phyloP scores from a whole-genome alignment of 2,888 invertebrate genomes.

The Macroteleia sp. region DNA sequence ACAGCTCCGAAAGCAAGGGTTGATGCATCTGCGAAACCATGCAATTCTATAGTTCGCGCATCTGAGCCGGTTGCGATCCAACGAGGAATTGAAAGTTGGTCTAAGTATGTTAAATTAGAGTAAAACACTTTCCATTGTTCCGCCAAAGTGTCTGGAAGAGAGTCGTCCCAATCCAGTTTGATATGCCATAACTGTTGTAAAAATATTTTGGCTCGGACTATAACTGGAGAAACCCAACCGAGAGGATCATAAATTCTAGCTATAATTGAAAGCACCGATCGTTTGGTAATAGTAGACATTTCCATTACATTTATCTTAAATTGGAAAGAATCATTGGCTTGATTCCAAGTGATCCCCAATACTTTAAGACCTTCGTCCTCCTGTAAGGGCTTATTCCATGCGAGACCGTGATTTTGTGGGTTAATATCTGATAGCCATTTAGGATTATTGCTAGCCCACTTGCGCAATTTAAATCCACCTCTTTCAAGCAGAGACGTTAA shows the following conservation, averaged over 20 bases:
- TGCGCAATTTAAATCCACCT: too few species aligned
- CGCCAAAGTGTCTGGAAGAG: too few species aligned
- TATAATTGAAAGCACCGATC: background rate
- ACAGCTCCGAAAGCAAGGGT: background rate
- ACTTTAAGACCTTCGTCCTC: too few species aligned
- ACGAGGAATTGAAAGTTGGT: background rate
- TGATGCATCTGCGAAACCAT: background rate
- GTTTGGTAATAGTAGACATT: background rate
- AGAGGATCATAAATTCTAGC: background rate
- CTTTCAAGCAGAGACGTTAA: too few species aligned
- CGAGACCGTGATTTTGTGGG: too few species aligned
- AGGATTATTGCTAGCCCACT: too few species aligned
- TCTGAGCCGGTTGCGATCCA: background rate
- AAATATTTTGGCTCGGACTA: conserved; percentile 6
- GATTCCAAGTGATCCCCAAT: too few species aligned
- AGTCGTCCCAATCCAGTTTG: conserved; percentile 5
- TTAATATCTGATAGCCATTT: too few species aligned
- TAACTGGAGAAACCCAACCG: background rate
- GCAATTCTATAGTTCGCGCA: background rate
- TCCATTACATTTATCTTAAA: too few species aligned
- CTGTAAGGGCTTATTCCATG: too few species aligned
- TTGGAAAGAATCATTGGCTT: too few species aligned
- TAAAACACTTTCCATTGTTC: background rate
- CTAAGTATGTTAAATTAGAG: background rate
- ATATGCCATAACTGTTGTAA: conserved; percentile 1